These are phyloP conservation scores for Drosophila acutilabella DNA, from an alignment of 2,888 invertebrate species.

Conservation along the genomic window DNA sequence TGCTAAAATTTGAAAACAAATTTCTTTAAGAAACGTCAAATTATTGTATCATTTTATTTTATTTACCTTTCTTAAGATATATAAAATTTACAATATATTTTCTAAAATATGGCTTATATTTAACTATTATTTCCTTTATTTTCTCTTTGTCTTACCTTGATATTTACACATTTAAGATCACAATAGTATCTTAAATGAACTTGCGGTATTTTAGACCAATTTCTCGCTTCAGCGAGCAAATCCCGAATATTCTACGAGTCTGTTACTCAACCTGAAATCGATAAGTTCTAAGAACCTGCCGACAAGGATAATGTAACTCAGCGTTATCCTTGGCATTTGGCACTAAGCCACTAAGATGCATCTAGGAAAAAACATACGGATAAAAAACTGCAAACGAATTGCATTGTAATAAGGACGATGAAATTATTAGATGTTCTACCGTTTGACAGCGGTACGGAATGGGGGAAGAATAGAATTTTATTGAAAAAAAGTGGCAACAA, in stretches of 20 bases:
- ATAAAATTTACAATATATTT: not conserved
- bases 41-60: too few relatives aligned
- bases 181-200: slow-evolving; percentile 15
- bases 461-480: slow-evolving; percentile 12
- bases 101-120: not conserved
- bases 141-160: not conserved
- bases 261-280: slow-evolving; percentile 60
- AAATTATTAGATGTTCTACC: slow-evolving; percentile 72
- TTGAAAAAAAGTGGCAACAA: slow-evolving; percentile 49
- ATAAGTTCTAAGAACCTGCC: slow-evolving; percentile 41
- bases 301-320: slow-evolving; percentile 25
- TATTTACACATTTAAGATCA: not conserved
- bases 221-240: slow-evolving; percentile 50
- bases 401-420: slow-evolving; percentile 44
- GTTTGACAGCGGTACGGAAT: slow-evolving; percentile 60
- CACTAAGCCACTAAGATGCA: slow-evolving; percentile 29
- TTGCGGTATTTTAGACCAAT: slow-evolving; percentile 45
- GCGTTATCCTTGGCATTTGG: slow-evolving; percentile 13
- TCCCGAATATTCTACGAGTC: slow-evolving; percentile 36
- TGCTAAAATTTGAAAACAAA: too few relatives aligned
- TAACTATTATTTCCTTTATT: not conserved
- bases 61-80: not conserved
- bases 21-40: too few relatives aligned
- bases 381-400: slow-evolving; percentile 18
- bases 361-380: slow-evolving; percentile 5